Evolutionary conservation across 2,888 invertebrate species (phyloP).

Genomic region (Crematogaster levior): DNA sequence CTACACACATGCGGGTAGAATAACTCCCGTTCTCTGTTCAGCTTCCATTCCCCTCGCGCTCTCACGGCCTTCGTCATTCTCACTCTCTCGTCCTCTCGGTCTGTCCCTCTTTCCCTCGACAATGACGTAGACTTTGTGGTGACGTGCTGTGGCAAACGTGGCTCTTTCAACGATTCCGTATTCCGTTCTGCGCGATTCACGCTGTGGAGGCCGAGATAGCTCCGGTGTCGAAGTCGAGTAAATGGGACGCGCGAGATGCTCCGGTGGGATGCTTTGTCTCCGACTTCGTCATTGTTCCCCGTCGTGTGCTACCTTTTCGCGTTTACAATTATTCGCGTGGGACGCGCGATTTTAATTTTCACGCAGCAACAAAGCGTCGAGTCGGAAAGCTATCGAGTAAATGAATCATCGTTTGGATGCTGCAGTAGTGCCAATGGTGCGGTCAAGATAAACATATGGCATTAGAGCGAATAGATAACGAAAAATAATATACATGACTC

Average conservation of each 20-base stretch:
- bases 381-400: not conserved
- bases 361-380: not conserved
- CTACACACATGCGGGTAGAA: slow-evolving; percentile 45
- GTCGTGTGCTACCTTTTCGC: slow-evolving; percentile 7
- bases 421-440: not conserved
- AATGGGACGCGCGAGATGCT: slow-evolving; percentile 15
- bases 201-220: not conserved
- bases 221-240: not conserved
- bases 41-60: slow-evolving; percentile 31
- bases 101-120: not conserved
- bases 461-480: not conserved
- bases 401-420: slow-evolving; percentile 29
- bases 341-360: slow-evolving; percentile 1
- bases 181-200: not conserved
- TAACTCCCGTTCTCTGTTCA: slow-evolving; percentile 34
- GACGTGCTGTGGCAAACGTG: not conserved
- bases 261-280: slow-evolving; percentile 18
- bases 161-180: slow-evolving; percentile 25
- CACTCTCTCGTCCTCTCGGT: not conserved
- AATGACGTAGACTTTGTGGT: slow-evolving; percentile 17
- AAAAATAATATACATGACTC: slow-evolving; percentile 26
- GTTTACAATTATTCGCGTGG: not conserved
- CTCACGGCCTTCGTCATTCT: slow-evolving; percentile 21
- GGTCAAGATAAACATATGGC: not conserved
- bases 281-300: not conserved